Base-by-base conservation (phyloP, 1,140 invertebrate genomes). In the Argopecten irradians region DNA sequence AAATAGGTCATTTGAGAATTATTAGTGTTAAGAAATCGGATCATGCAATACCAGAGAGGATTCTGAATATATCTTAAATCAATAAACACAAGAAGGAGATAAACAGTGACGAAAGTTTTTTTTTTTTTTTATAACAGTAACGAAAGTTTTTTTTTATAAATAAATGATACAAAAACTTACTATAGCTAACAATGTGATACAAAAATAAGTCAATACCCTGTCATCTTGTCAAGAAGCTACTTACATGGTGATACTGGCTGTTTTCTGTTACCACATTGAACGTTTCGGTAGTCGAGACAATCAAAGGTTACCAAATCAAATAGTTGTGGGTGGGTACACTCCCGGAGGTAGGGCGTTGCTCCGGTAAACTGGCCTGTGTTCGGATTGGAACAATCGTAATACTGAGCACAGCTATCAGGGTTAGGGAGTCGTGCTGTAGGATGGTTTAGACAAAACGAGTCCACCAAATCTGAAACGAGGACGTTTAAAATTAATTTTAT, bases 261-360 rank as follows among this genome's bases (percentile, higher is more conserved):
- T n/a, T 71, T 71, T 33, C 89, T 86, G 22, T 82, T 85, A 16
- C 84, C 82, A 35, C 89, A 90, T 7, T 90, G 84, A 11, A 90
- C 89, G 36, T 83, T 85, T n/a, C 82, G 46, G 43, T 71, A 90
- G 36, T 90, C 89, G 34, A 88, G 87, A 86, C 89, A 90, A 55
- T 39, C 88, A 28, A 90, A 55, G 33, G 87, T 90, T 28, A 86
- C 85, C 33, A 89, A 86, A 36, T 92, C 91, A 41, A 92, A 93
- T 7, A 93, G 90, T 46, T 91, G 83, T 0, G 93, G 92, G 84
- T 91, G 91, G 13, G 92, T 89, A 87, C 93, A 93, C 83, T 94
- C 93, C 28, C 88, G 91, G 19, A 93, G 83, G 85, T 91, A 94
- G n/a, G 55, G 55, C 55, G 55, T 71, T n/a, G 55, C 55, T n/a